Evolutionary conservation across 1,140 invertebrate species (phyloP), one percentile per base, ranked within the genome.

Genomic region (Periplaneta americana): DNA sequence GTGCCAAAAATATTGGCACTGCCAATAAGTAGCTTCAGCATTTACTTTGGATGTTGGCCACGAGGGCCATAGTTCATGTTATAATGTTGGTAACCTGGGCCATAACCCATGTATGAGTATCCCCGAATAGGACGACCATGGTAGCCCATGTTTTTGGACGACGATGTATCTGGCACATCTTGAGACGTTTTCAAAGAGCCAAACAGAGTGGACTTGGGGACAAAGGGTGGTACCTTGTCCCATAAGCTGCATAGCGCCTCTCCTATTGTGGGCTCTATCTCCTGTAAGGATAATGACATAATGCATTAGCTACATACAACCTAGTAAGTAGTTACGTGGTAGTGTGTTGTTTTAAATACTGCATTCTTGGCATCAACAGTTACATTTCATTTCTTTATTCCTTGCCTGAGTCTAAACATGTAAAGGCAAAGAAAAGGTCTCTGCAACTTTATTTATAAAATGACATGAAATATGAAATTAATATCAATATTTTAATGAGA

Each of bases 211-310:
- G 81, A 82, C 39, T 82, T 82, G 13, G 81, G 81, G 9, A 82
- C 81, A 79, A 82, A 79, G 34, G 80, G 82, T 35, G 82, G 80
- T 28, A 81, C 36, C 34, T 80, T 82, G 32, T 90, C 88, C 89
- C 89, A 90, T 15, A 90, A 81, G 82, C 86, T 86, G 34, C 89
- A 85, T 13, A 91, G 84, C 11, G 85, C 83, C 83, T 90, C 88
- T 48, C 89, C 90, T 66, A 90, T 86, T 83, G 78, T 84, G 39
- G 88, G 87, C 80, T 90, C 89, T 74, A 91, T 84, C 83, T 91
- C 90, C 90, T 91, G 82, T 39, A 85, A 86, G 75, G 57, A 34
- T 22, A n/a, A n/a, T n/a, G n/a, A n/a, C n/a, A n/a, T n/a, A n/a
- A n/a, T n/a, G n/a, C n/a, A n/a, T n/a, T n/a, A n/a, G n/a, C n/a